phyloP scores from a whole-genome alignment of 2,797 vertebrate genomes.

The Cheirogaleus major region DNA sequence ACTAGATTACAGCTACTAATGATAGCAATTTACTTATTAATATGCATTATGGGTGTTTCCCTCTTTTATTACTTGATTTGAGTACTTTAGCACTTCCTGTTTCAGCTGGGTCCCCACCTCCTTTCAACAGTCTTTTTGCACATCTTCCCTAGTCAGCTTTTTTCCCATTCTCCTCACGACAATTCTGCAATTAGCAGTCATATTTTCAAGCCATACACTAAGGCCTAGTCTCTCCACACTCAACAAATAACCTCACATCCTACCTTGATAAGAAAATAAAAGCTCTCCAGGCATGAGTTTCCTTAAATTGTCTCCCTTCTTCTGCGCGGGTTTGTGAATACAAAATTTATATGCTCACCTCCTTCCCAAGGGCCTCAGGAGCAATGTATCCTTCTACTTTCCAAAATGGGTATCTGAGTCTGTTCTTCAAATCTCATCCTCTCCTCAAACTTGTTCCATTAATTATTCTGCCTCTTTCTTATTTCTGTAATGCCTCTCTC shows the following conservation, averaged over 20 bases:
- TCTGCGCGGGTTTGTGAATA: rapidly evolving
- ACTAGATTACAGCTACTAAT: not conserved
- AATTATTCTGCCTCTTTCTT: not conserved
- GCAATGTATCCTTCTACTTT: not conserved
- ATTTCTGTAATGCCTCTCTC: not conserved
- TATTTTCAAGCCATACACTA: not conserved
- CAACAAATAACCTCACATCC: not conserved
- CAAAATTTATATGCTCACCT: not conserved
- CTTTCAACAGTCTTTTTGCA: not conserved
- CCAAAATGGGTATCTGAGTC: not conserved
- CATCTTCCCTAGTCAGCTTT: not conserved
- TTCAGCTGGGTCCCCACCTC: not conserved
- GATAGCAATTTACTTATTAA: not conserved
- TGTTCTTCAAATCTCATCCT: not conserved
- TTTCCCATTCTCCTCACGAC: not conserved
- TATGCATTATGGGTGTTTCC: not conserved
- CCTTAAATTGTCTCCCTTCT: not conserved
- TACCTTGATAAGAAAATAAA: not conserved
- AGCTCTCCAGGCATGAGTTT: not conserved
- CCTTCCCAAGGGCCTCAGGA: not conserved
- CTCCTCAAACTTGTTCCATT: not conserved
- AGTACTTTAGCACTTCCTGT: not conserved
- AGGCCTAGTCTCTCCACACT: not conserved
- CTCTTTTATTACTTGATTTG: not conserved
- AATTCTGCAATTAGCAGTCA: not conserved